Evolutionary conservation across 2,888 invertebrate genomes (phyloP).

Genomic region (Lysandra coridon): DNA sequence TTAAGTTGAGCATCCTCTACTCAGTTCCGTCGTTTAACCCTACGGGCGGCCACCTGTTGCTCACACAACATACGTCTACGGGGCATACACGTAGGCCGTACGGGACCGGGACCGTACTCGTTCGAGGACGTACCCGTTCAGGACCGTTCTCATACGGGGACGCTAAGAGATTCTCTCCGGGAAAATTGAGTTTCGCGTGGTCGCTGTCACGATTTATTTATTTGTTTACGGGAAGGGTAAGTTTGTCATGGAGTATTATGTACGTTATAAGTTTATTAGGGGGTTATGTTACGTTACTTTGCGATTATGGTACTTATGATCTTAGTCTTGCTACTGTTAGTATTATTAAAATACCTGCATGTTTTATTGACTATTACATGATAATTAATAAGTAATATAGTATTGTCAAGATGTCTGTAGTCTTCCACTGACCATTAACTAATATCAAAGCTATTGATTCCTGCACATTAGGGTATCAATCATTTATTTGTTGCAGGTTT

Average conservation of each 20-base stretch:
- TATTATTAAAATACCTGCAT: too few relatives aligned
- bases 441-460: too few relatives aligned
- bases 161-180: conserved; percentile 50
- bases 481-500: too few relatives aligned
- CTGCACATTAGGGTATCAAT: too few relatives aligned
- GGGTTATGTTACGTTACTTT: not conserved
- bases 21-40: conserved; percentile 66
- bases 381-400: too few relatives aligned
- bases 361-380: too few relatives aligned
- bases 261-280: conserved; percentile 1
- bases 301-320: not conserved
- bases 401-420: too few relatives aligned
- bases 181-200: conserved; percentile 66
- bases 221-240: conserved; percentile 55
- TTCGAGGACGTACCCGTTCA: conserved; percentile 42
- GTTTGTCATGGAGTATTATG: conserved; percentile 41
- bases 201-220: conserved; percentile 57
- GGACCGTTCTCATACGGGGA: conserved; percentile 42
- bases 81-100: conserved; percentile 47
- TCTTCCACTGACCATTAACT: too few relatives aligned
- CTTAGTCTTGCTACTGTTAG: too few relatives aligned
- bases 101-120: conserved; percentile 30
- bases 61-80: conserved; percentile 60
- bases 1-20: conserved; percentile 53
- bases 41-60: conserved; percentile 78